Evolutionary conservation across 2,113 vertebrate species (phyloP), one percentile per base, ranked within the genome.

Genomic region (Myotis lucifugus): DNA sequence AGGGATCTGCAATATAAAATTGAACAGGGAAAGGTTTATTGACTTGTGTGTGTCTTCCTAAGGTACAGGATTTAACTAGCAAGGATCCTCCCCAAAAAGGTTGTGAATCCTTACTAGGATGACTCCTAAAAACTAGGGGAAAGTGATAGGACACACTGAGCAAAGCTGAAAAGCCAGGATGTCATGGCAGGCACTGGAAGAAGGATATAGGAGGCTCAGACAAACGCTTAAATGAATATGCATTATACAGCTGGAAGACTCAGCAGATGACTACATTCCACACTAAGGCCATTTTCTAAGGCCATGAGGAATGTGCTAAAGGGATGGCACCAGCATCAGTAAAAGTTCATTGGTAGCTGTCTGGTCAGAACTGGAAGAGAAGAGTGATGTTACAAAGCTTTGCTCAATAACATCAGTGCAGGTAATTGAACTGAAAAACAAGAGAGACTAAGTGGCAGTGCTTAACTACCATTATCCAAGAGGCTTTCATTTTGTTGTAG

Each of bases 181-280:
- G 1, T 17, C 69, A 46, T 25, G n/a, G 6, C 3, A 56, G 48
- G 0, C 18, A 78, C 12, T 37, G 42, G 17, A 12, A 4, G 50
- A 40, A 42, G 32, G 0, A 7, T 3, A 0, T 13, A 40, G 8
- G 59, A 42, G 19, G 6, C 1, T 69, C 21, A 27, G 11, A 4
- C 5, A 25, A 54, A 64, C 27, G 15, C 14, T 79, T 13, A 21
- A 52, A 67, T 50, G 12, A 4, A 46, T 78, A 61, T 59, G 72
- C 25, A 29, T 5, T 46, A 6, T 11, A 67, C 8, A 34, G 17
- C 21, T 54, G 23, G n/a, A 34, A 85, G 23, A 76, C 32, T 32
- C 5, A 42, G 37, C 8, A 19, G 32, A 56, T 59, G 37, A 27
- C 10, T 46, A 8, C 7, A 7, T 12, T 17, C 42, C 14, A 40